Evolutionary conservation across 2,797 vertebrate species (phyloP).

Genomic region (Pipistrellus pipistrellus): DNA sequence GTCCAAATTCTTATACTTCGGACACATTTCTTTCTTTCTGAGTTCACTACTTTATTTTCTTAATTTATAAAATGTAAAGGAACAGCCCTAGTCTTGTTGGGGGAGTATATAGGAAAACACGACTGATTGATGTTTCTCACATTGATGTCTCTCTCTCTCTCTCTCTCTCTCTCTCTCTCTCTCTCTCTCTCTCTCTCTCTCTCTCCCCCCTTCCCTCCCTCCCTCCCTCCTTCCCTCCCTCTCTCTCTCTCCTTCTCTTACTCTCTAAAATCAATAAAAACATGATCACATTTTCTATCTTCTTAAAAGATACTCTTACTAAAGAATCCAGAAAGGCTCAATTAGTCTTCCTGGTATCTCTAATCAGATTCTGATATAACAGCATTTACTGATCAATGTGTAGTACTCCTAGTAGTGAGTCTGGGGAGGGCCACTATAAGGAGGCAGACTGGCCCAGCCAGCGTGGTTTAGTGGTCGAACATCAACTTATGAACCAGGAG

Average conservation of each 20-base stretch:
- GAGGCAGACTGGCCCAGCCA: neutral
- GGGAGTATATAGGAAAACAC: neutral
- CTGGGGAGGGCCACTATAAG: neutral
- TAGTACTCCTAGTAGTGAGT: neutral
- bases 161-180: neutral
- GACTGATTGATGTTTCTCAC: neutral
- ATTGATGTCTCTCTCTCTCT: neutral
- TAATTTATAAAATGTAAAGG: conserved; percentile 42
- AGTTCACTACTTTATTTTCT: neutral
- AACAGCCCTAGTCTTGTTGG: neutral
- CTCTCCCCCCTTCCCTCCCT: too few species aligned
- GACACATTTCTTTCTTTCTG: conserved; percentile 14
- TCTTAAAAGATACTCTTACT: conserved; percentile 24
- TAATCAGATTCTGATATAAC: neutral
- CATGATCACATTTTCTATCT: neutral
- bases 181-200: neutral
- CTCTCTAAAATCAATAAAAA: neutral
- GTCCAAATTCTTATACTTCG: neutral
- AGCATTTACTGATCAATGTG: neutral
- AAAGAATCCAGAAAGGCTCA: conserved; percentile 23
- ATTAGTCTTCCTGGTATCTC: neutral
- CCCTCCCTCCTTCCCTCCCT: neutral
- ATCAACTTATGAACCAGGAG: too few species aligned
- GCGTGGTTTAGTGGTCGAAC: too few species aligned
- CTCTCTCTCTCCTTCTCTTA: neutral